phyloP scores from a whole-genome alignment of 2,888 invertebrate species.

The Spisula subtruncata region DNA sequence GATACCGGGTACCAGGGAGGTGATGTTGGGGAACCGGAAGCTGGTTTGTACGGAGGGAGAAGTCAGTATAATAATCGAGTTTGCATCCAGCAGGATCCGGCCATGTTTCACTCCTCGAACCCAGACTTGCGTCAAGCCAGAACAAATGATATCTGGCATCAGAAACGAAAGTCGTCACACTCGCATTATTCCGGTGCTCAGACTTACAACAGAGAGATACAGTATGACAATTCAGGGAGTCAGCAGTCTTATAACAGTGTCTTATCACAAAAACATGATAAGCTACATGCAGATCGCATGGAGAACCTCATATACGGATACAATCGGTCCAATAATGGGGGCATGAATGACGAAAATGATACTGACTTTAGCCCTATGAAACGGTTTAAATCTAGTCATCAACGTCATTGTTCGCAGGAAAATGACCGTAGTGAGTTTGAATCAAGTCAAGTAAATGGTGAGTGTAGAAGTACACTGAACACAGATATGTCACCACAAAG shows the following conservation, averaged over 20 bases:
- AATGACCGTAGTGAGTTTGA: background rate
- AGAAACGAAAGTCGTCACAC: background rate
- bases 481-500: background rate
- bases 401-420: background rate
- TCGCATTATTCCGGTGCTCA: background rate
- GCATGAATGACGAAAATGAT: background rate
- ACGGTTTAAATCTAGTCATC: background rate
- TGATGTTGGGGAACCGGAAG: background rate
- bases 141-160: background rate
- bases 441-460: background rate
- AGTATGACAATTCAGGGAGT: background rate
- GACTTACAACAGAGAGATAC: background rate
- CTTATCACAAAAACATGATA: background rate
- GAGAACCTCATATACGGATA: constrained; percentile 34
- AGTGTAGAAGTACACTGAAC: background rate
- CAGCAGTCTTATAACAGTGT: background rate
- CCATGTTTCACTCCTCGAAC: background rate
- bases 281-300: background rate
- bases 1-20: constrained; percentile 20
- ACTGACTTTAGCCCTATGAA: background rate
- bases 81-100: background rate
- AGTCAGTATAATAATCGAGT: background rate
- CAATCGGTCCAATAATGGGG: background rate
- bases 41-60: background rate
- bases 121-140: background rate